phyloP scores from a whole-genome alignment of 2,113 vertebrate species.

The Campylorhamphus procurvoides region DNA sequence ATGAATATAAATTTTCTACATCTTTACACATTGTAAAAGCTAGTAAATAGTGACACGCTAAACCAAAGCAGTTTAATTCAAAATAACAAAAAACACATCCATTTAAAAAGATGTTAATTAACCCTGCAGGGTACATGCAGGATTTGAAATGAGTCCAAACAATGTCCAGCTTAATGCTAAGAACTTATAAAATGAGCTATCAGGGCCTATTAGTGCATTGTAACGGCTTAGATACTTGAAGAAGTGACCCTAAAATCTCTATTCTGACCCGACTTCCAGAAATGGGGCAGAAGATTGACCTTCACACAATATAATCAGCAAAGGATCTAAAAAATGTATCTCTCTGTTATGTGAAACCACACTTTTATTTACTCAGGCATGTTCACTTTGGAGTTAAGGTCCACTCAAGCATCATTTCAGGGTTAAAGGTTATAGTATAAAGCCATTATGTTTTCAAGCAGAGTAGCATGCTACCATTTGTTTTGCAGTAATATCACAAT shows the following conservation, averaged over 20 bases:
- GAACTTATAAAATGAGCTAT: constrained; percentile 72
- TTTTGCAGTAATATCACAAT: constrained; percentile 64
- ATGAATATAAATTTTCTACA: neutral
- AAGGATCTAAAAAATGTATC: constrained; percentile 86
- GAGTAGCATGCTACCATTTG: constrained; percentile 60
- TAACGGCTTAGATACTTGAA: constrained; percentile 77
- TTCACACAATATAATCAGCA: constrained; percentile 73
- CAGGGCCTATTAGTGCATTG: constrained; percentile 76
- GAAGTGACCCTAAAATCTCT: constrained; percentile 75
- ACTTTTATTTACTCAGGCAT: constrained; percentile 77
- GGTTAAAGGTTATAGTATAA: constrained; percentile 72
- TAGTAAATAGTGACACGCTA: neutral
- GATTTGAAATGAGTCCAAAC: constrained; percentile 66
- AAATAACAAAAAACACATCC: neutral
- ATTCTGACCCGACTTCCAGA: constrained; percentile 73
- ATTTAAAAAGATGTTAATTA: constrained; percentile 65
- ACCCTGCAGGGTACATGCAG: constrained; percentile 47
- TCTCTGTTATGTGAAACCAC: constrained; percentile 75
- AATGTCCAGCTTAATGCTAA: constrained; percentile 66
- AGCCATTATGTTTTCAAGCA: constrained; percentile 70
- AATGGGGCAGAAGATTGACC: constrained; percentile 70
- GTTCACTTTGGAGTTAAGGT: constrained; percentile 71
- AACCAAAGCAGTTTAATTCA: constrained; percentile 13
- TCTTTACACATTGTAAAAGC: neutral
- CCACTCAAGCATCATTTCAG: constrained; percentile 71